phyloP scores from a whole-genome alignment of 2,888 invertebrate genomes.

The Idaea straminata region DNA sequence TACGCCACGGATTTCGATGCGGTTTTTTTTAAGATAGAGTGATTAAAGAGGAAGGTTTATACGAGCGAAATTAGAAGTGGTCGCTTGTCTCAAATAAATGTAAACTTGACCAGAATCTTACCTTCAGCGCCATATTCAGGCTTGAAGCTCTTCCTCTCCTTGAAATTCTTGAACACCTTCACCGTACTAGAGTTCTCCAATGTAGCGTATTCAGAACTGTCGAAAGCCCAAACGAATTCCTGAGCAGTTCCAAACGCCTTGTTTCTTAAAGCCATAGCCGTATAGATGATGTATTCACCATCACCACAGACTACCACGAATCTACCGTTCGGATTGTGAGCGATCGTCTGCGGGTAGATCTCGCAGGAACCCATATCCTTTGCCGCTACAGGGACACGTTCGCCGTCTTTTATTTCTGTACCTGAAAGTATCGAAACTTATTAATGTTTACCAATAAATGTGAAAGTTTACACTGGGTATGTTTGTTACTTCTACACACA shows the following conservation, averaged over 20 bases:
- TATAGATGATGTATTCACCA: slow-evolving; percentile 99
- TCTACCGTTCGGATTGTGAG: slow-evolving; percentile 98
- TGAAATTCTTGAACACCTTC: slow-evolving; percentile 98
- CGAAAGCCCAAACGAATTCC: slow-evolving; percentile 99
- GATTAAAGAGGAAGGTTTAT: no score
- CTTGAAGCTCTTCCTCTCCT: slow-evolving; percentile 96
- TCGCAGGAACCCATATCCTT: slow-evolving; percentile 99
- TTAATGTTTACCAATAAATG: no score
- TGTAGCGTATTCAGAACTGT: slow-evolving; percentile 95
- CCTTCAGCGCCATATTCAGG: slow-evolving; percentile 98
- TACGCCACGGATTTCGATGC: no score
- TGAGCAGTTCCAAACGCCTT: slow-evolving; percentile 99
- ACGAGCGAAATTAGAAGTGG: no score
- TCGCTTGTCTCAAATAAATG: no score
- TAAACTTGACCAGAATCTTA: slow-evolving; percentile 35
- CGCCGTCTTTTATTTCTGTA: slow-evolving; percentile 92
- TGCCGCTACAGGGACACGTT: slow-evolving; percentile 94
- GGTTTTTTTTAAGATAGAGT: no score
- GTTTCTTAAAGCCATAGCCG: slow-evolving; percentile 98
- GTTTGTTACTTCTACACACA: no score
- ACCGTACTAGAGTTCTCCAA: slow-evolving; percentile 94
- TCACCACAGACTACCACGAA: slow-evolving; percentile 98
- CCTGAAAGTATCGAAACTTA: slow-evolving; percentile 41
- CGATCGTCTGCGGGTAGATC: slow-evolving; percentile 98
- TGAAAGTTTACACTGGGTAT: no score